A percentile compares a stretch with the other conserved stretches of the same genome.
Conservation (phyloP, 2,797 vertebrate species). For the Setipinna tenuifilis region DNA sequence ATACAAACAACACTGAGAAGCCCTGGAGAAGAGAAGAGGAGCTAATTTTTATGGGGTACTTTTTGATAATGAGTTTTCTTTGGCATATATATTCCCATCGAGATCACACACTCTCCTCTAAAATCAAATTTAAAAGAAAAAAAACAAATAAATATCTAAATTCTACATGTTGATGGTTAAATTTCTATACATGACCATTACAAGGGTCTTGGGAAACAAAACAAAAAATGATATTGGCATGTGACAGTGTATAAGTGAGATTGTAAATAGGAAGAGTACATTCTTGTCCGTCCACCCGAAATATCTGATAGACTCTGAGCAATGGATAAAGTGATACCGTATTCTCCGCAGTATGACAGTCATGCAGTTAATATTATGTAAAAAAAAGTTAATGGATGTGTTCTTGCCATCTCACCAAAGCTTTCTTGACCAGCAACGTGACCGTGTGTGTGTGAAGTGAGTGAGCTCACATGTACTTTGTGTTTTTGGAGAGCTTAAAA, state of each 20-base stretch:
- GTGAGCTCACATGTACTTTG: neutral
- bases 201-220: neutral
- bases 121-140: conserved; percentile 25
- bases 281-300: neutral
- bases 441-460: neutral
- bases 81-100: conserved; percentile 68
- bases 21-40: conserved; percentile 28
- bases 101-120: conserved; percentile 46
- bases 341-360: neutral
- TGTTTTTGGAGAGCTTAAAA: too few species aligned
- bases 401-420: neutral
- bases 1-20: neutral
- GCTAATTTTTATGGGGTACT: conserved; percentile 21
- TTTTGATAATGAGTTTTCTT: conserved; percentile 72
- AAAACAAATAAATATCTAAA: conserved; percentile 35
- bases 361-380: conserved; percentile 13
- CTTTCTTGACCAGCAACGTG: neutral
- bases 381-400: conserved; percentile 2
- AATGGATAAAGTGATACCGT: conserved; percentile 14
- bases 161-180: neutral
- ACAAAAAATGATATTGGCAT: conserved; percentile 22
- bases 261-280: neutral
- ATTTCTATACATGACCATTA: conserved; percentile 3
- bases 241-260: neutral
- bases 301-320: neutral